Base-by-base conservation (phyloP, 2,797 vertebrate species). In the Simalia tracyae region DNA sequence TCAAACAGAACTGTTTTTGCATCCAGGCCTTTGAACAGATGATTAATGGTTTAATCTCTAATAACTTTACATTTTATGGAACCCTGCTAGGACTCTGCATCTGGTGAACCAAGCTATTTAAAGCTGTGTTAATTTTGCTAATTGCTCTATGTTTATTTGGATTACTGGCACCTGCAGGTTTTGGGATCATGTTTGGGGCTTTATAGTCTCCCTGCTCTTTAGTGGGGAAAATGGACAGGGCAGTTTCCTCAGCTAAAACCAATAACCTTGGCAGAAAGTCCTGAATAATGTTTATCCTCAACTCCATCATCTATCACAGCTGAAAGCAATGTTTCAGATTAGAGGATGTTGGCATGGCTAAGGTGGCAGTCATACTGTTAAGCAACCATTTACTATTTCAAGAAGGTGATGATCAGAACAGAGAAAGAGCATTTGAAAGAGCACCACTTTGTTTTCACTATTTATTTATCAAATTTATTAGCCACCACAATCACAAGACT, bases 71-170 rank as follows among this genome's bases (percentile, higher is more conserved):
- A 96, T 98, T 98, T 97, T 97, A 97, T 97, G 96, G 96, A 97
- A 96, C 95, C 95, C 95, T 97, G 96, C 97, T 97, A 97, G 95
- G 95, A 97, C 93, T 96, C 96, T 9, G 93, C 98, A 98, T 98
- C 98, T 98, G 97, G 97, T 97, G 96, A 97, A 96, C 95, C 96
- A 97, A 95, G 96, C 97, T 98, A 97, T 97, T 98, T 97, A 97
- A 98, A 97, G 97, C 97, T 96, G 96, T 97, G 97, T 97, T 98
- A 98, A 98, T 99, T 98, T 97, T 97, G 97, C 96, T 98, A 97
- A 98, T 98, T 98, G 97, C 95, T 97, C 95, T 97, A 97, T 26
- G 93, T 97, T 97, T 97, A 96, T 98, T 97, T 96, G 96, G 96
- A 97, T 97, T 97, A 96, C 97, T 97, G 95, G 97, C 97, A 97